Conservation (phyloP, 2,113 vertebrate species). For the Penelope pileata region DNA sequence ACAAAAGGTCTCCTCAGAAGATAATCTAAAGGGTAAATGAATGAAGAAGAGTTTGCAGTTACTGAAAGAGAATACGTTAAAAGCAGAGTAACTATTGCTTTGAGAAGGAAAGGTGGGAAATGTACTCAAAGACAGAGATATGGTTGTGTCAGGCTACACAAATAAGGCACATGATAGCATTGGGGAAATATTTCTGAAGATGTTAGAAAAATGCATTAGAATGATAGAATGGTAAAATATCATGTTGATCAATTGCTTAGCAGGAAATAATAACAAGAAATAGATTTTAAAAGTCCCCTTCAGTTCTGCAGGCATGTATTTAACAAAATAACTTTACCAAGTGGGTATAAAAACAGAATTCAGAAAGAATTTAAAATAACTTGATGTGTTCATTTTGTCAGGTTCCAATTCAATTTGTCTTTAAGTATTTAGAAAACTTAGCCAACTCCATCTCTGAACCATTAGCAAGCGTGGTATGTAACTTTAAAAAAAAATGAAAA, state of each 20-base stretch:
- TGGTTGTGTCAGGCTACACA: neutral
- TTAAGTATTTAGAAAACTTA: constrained; percentile 18
- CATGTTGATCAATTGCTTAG: neutral
- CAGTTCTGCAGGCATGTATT: neutral
- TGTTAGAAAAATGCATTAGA: neutral
- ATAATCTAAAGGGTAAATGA: neutral
- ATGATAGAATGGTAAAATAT: neutral
- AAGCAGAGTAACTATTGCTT: neutral
- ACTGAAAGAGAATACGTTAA: neutral
- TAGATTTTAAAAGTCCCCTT: neutral
- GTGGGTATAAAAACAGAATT: neutral
- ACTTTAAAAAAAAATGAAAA: neutral
- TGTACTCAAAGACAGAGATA: neutral
- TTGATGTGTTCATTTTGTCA: neutral
- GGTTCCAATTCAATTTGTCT: constrained; percentile 31
- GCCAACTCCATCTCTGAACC: neutral
- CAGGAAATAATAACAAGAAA: neutral
- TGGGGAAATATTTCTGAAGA: neutral
- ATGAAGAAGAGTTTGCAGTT: neutral
- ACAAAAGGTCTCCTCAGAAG: neutral
- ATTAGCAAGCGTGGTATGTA: neutral
- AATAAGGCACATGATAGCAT: neutral
- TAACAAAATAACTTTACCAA: neutral
- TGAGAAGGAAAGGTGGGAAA: neutral
- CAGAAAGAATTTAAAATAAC: neutral